phyloP scores from a whole-genome alignment of 2,888 invertebrate genomes.

The Julus scandinavius region DNA sequence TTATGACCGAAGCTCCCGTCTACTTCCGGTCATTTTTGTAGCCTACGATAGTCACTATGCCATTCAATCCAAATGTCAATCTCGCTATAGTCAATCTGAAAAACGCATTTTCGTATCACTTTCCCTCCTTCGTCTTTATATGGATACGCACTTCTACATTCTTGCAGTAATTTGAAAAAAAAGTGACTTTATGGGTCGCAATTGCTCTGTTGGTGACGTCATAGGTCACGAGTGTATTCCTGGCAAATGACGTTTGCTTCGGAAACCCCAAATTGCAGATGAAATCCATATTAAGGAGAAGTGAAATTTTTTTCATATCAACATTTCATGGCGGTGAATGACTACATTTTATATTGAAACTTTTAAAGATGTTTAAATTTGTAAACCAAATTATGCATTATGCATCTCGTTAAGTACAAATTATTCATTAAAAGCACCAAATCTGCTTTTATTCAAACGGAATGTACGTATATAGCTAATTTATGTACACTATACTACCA shows the following conservation, averaged over 20 bases:
- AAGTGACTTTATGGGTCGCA: not conserved
- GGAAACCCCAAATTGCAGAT: not conserved
- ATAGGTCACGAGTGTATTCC: not conserved
- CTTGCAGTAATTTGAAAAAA: not conserved
- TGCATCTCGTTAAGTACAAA: too few species aligned
- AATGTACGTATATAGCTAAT: too few species aligned
- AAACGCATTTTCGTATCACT: slow-evolving; percentile 17
- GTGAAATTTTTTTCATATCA: too few species aligned
- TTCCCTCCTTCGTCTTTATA: not conserved
- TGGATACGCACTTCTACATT: not conserved
- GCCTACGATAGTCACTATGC: not conserved
- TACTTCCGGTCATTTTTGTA: slow-evolving; percentile 27
- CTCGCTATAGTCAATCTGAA: not conserved
- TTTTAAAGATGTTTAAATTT: too few species aligned
- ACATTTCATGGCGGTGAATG: too few species aligned
- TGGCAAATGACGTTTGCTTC: not conserved
- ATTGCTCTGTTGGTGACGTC: not conserved
- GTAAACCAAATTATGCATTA: too few species aligned
- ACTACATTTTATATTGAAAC: too few species aligned
- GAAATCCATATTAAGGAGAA: not conserved
- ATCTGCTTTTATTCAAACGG: too few species aligned
- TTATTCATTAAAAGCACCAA: too few species aligned
- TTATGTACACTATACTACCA: too few species aligned
- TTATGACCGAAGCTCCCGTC: slow-evolving; percentile 15
- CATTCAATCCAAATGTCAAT: slow-evolving; percentile 29